Evolutionary conservation across 2,888 invertebrate genomes (phyloP), one percentile per base, ranked within the genome.

Genomic region (Itoplectis maculator): DNA sequence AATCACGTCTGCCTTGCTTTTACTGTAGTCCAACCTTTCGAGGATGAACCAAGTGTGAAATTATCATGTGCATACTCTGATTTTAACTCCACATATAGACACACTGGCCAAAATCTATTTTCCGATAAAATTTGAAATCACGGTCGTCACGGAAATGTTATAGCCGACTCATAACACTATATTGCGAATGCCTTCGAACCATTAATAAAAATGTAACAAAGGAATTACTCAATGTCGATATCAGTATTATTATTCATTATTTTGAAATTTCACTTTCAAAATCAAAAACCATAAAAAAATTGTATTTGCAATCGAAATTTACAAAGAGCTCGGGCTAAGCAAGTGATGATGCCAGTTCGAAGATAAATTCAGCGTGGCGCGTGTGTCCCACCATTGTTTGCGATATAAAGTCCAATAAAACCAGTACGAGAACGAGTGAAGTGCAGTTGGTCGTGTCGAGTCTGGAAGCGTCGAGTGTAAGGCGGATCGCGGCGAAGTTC

Each of bases 391-490:
- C 42, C 80, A 72, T 78, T 72, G 56, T 81, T 78, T 45, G 76
- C 81, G 54, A 80, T 82, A 63, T 65, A 70, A 82, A 81, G 66
- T 88, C 88, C 87, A 88, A 89, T 88, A 88, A 89, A 90, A 88
- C 87, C 86, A 88, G 86, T 86, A 76, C 40, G 54, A 8, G 18
- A 47, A 70, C 42, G 70, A 85, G 61, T 54, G 68, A 82, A 63
- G 66, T 59, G 75, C 73, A 80, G 81, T 47, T 68, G 56, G 76
- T 73, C 49, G 70, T 76, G 66, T 35, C 54, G 75, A 81, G 70
- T 54, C 65, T 47, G 74, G n/a, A 79, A 79, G 79, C 56, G 78
- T 73, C 66, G 70, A 82, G 77, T 82, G 81, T 74, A 51, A 79
- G 83, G 70, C 77, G 81, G 49, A 69, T 75, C 72, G 74, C 54